These are phyloP conservation scores for Thryonomys swinderianus DNA, from an alignment of 2,113 vertebrate species.

Conservation along the genomic window DNA sequence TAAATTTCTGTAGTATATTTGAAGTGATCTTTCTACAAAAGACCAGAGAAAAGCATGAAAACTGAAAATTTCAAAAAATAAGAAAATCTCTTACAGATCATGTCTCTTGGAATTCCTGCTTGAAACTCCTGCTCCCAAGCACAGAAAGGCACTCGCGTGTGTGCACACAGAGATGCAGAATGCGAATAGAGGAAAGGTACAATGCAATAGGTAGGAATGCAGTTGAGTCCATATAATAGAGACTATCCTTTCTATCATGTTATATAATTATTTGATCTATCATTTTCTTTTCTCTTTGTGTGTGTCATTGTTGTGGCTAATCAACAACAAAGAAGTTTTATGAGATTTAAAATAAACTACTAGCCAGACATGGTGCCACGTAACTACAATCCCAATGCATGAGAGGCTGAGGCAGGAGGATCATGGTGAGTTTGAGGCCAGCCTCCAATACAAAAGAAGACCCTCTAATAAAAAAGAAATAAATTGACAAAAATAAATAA, in stretches of 20 bases:
- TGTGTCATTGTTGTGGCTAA: background rate
- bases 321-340: background rate
- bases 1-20: background rate
- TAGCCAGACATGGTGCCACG: background rate
- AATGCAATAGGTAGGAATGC: background rate
- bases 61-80: conserved; percentile 21
- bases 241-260: background rate
- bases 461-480: background rate
- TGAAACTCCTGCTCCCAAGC: background rate
- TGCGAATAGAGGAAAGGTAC: background rate
- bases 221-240: background rate
- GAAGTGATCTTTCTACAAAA: background rate
- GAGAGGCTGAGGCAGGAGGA: background rate
- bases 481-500: background rate
- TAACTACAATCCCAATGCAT: background rate
- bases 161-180: background rate
- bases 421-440: background rate
- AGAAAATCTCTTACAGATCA: background rate
- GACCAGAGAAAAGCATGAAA: background rate
- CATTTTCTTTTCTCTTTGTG: conserved; percentile 19
- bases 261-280: conserved; percentile 33
- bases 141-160: background rate
- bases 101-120: conserved; percentile 6
- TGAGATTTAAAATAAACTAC: background rate
- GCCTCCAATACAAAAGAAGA: background rate